Evolutionary conservation across 2,888 invertebrate genomes (phyloP).

Genomic region (Eupithecia vulgata): DNA sequence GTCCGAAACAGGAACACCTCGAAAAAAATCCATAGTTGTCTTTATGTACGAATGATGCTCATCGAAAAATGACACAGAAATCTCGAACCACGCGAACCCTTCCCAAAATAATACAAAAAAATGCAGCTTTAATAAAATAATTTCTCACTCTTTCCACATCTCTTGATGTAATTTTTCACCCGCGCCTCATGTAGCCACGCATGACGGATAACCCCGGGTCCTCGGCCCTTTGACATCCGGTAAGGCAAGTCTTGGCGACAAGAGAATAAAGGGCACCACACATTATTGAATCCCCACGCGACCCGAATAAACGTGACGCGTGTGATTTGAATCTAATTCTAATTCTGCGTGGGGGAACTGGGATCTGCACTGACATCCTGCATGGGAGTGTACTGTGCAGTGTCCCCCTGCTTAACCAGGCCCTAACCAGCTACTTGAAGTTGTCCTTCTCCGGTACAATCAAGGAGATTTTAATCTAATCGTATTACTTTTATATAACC

Average conservation of each 20-base stretch:
- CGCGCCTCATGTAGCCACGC: conserved; percentile 57
- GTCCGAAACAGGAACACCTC: no score
- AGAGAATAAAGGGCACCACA: conserved; percentile 50
- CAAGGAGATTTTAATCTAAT: not conserved
- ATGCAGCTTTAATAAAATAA: conserved; percentile 14
- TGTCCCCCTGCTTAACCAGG: no score
- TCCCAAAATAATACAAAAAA: not conserved
- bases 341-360: no score
- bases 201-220: conserved; percentile 68
- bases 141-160: conserved; percentile 24
- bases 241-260: conserved; percentile 50
- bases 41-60: no score
- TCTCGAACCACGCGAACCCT: not conserved
- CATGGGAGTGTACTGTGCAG: no score
- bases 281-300: not conserved
- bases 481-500: not conserved
- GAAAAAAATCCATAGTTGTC: no score
- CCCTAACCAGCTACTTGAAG: no score
- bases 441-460: no score
- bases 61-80: not conserved
- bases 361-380: no score
- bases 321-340: no score
- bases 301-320: not conserved
- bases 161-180: conserved; percentile 61
- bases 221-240: conserved; percentile 66